Evolutionary conservation across 2,797 vertebrate species (phyloP), one percentile per base, ranked within the genome.

Genomic region (Antennarius maculatus): DNA sequence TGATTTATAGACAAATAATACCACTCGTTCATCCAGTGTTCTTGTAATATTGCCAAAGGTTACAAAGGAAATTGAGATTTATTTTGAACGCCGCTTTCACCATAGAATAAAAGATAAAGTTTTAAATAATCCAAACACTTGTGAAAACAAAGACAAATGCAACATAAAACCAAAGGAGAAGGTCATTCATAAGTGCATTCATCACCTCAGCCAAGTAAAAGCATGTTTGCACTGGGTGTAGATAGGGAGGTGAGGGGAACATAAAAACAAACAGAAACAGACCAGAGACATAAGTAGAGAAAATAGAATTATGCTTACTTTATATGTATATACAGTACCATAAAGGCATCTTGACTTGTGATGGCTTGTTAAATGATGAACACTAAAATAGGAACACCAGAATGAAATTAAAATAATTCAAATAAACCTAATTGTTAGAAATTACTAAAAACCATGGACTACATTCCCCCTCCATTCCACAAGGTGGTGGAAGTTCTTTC

Each of bases 1-100:
- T 86, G 94, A 95, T 95, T 94, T 93, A 95, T 91, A 76, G 86
- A 90, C 80, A 80, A 81, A 91, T 81, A 91, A 89, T 79, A 71
- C 67, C 88, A 91, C 92, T 94, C 92, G 94, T 93, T 94, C 88
- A 94, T 92, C 85, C 79, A 59, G 58, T 77, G 81, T 74, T 92
- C 91, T 88, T 88, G 91, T 82, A 80, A 85, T 83, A 81, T 91
- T 88, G 89, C 87, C 87, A 88, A 93, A 93, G 91, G 94, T 93
- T 93, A 95, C 92, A 90, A 85, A 87, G 81, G 88, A 92, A 92
- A 91, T 86, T 66, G 69, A 87, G 87, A 90, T 91, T 92, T 91
- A 89, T 92, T 84, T 86, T 58, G 61, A 88, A 84, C 70, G 74
- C 64, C 74, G 88, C 86, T 87, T 47, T 91, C 86, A 86, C 87